Base-by-base conservation (phyloP, 2,113 vertebrate species). In the Tiliqua scincoides region DNA sequence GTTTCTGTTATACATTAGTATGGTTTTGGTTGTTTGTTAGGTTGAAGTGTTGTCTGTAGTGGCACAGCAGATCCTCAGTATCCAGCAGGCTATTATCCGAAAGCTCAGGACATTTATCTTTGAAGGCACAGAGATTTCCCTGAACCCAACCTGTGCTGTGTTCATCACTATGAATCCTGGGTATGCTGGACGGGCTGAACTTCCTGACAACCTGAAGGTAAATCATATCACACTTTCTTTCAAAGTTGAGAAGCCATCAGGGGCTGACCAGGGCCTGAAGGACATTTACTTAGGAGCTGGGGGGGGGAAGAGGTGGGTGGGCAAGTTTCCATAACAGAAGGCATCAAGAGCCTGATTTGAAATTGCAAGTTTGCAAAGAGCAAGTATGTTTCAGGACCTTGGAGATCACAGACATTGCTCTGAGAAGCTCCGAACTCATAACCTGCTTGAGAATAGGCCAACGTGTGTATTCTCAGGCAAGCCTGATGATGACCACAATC, bases 81-180 rank as follows among this genome's bases (percentile, higher is more conserved):
- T 99, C 89, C 98, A 99, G 85, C 98, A 98, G 93, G 98, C 98
- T 18, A 96, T 98, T 74, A 94, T 96, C 75, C 96, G 96, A 67
- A 95, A 98, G 85, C 94, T 99, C 48, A 96, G 97, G 93, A 96
- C 87, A 0, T 99, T 99, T 92, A 7, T 97, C 91, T 99, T 99
- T 91, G 98, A 99, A 93, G 98, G 98, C 54, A 98, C 98, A 0
- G 97, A 98, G 87, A 95, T 99, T 74, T 97, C 96, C 23, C 97
- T 99, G 23, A 98, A 99, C 91, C 98, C 98, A 73, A 97, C 98
- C 0, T 99, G 98, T 84, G 97, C 96, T 15, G 98, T 99, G 71
- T 99, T 99, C 83, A 98, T 99, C 95, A 99, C 98, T 0, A 99
- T 99, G 98, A 99, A 99, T 89, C 98, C 98, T 11, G 98, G 98